These are phyloP conservation scores for Fabriciana adippe DNA, from an alignment of 2,888 invertebrate genomes.

Conservation along the genomic window DNA sequence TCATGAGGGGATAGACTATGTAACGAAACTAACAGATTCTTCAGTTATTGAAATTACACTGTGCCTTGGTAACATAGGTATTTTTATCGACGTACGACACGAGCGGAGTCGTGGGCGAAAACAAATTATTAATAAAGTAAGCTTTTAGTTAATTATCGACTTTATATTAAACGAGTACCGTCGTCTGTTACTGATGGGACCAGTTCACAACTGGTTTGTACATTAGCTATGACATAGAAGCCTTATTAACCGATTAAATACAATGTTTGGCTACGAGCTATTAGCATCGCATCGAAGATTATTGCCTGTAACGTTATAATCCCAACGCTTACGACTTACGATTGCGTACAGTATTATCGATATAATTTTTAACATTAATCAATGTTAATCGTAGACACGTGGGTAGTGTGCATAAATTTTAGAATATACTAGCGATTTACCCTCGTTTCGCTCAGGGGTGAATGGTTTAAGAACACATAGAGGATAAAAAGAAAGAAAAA, in stretches of 20 bases:
- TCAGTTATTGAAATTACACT: too few relatives aligned
- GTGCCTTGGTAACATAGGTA: too few relatives aligned
- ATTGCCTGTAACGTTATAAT: conserved; percentile 33
- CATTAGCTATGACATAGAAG: conserved; percentile 60
- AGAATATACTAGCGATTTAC: too few relatives aligned
- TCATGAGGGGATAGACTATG: too few relatives aligned
- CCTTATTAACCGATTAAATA: conserved; percentile 53
- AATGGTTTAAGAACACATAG: too few relatives aligned
- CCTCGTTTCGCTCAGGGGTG: too few relatives aligned
- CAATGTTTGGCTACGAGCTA: conserved; percentile 43
- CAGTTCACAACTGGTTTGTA: conserved; percentile 53
- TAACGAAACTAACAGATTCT: too few relatives aligned
- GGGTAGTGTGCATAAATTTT: neutral
- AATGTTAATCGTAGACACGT: neutral
- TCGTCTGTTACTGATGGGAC: conserved; percentile 48
- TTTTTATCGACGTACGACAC: too few relatives aligned
- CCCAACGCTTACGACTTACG: conserved; percentile 9
- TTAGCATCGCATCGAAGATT: conserved; percentile 37
- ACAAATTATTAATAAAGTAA: conserved; percentile 54
- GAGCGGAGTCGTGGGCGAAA: conserved; percentile 35
- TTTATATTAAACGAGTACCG: conserved; percentile 52
- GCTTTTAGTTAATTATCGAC: conserved; percentile 61
- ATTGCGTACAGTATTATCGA: neutral
- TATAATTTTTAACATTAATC: neutral
- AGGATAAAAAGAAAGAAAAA: too few relatives aligned